Conservation (phyloP, 1,140 invertebrate species). For the Colletes latitarsis region DNA sequence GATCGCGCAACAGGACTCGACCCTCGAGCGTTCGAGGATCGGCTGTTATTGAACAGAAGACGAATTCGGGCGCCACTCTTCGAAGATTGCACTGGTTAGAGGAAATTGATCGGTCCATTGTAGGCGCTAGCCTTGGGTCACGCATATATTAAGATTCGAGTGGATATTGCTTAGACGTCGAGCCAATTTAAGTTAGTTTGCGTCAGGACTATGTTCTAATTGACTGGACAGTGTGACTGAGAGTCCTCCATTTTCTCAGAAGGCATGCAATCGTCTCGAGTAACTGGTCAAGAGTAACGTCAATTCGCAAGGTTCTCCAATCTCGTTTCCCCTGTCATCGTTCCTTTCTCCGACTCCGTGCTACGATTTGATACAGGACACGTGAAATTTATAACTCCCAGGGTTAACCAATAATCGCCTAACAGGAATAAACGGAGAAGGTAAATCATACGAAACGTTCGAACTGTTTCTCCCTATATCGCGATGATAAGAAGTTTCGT, state of each 20-base stretch:
- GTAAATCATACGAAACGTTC: conserved; percentile 25
- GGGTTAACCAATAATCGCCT: background rate
- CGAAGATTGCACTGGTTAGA: too few species aligned
- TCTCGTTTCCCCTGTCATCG: conserved; percentile 21
- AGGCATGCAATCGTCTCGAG: too few species aligned
- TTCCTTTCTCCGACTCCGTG: background rate
- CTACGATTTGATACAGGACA: conserved; percentile 15
- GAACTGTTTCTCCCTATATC: conserved; percentile 30
- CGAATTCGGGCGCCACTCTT: background rate
- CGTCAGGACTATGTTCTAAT: too few species aligned
- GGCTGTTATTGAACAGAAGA: conserved; percentile 1
- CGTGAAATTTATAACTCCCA: conserved; percentile 31
- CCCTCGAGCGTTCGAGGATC: too few species aligned
- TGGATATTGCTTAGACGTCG: too few species aligned
- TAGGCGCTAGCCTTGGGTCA: background rate
- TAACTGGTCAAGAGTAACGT: too few species aligned
- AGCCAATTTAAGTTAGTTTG: too few species aligned
- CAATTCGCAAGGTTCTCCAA: background rate
- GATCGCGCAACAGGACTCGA: conserved; percentile 10
- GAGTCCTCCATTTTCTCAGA: too few species aligned
- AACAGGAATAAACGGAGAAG: conserved; percentile 4
- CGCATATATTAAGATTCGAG: too few species aligned
- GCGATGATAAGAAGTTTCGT: conserved; percentile 38
- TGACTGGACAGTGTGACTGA: too few species aligned
- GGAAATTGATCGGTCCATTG: background rate